These are phyloP conservation scores for Taenioides sp. DNA, from an alignment of 2,797 vertebrate species.

Conservation along the genomic window DNA sequence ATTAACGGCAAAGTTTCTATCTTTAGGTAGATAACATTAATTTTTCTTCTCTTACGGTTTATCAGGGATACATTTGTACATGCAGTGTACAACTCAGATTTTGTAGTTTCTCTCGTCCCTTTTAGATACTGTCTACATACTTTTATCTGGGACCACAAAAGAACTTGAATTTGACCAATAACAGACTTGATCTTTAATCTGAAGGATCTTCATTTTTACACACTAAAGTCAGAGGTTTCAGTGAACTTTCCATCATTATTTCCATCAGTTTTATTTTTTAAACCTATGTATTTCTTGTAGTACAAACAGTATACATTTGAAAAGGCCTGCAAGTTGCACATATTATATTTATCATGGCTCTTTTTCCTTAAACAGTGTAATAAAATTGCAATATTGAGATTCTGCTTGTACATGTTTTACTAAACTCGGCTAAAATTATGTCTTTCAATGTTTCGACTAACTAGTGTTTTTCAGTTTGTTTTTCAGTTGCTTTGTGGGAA, in stretches of 20 bases:
- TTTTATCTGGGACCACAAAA: constrained; percentile 44
- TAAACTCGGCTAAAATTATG: background rate
- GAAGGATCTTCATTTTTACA: constrained; percentile 4
- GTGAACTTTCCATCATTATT: background rate
- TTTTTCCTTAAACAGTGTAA: constrained; percentile 68
- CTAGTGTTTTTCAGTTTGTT: background rate
- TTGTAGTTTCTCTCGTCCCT: background rate
- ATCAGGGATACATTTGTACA: constrained; percentile 15
- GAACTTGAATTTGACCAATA: constrained; percentile 4
- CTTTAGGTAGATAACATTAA: constrained; percentile 2
- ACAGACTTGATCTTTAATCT: constrained; percentile 13
- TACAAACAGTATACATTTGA: constrained; percentile 38
- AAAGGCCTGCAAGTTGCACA: constrained; percentile 47
- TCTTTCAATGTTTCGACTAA: background rate
- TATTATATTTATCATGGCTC: constrained; percentile 62
- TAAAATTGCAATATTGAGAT: constrained; percentile 52
- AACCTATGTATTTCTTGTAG: constrained; percentile 19
- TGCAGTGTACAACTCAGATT: background rate
- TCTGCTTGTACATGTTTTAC: background rate
- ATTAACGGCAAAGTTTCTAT: constrained; percentile 22
- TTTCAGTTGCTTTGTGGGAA: background rate
- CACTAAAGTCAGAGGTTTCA: constrained; percentile 3
- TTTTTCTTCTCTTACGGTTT: constrained; percentile 19
- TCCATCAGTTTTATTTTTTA: constrained; percentile 25
- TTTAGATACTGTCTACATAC: constrained; percentile 11